A percentile compares a stretch with the other conserved stretches of the same genome.
Conservation (phyloP, 2,797 vertebrate genomes). For the Aratinga solstitialis region DNA sequence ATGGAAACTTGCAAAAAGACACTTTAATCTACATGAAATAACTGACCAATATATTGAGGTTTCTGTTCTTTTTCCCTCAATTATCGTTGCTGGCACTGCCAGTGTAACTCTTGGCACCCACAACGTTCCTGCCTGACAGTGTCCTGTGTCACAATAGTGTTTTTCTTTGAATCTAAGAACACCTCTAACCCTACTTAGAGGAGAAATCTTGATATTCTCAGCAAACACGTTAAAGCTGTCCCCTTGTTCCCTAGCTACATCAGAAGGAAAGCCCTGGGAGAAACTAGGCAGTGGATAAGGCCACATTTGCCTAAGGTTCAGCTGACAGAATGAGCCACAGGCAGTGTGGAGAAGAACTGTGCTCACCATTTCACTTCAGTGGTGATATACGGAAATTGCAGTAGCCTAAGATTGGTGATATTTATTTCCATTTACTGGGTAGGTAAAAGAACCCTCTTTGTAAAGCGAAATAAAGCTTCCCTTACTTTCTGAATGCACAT, state of each 20-base stretch:
- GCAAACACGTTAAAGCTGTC: neutral
- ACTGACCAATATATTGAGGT: neutral
- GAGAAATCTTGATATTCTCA: neutral
- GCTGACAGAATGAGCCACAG: neutral
- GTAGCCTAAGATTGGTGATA: neutral
- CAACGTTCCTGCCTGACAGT: neutral
- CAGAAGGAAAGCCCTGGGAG: neutral
- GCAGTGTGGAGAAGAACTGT: neutral
- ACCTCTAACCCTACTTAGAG: neutral
- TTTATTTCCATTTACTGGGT: neutral
- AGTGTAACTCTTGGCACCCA: neutral
- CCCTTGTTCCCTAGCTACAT: neutral
- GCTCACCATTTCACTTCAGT: neutral
- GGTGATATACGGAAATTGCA: neutral
- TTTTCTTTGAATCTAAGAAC: neutral
- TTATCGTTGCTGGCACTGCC: neutral
- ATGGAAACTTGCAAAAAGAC: neutral
- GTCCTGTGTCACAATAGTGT: neutral
- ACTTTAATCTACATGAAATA: neutral
- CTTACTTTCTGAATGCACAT: neutral
- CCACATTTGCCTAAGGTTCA: neutral
- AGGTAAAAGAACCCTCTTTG: neutral
- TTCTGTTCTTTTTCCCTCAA: neutral
- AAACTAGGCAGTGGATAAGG: neutral
- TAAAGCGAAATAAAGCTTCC: neutral